Base-by-base conservation (phyloP, 2,113 vertebrate species). In the Nipponia nippon region DNA sequence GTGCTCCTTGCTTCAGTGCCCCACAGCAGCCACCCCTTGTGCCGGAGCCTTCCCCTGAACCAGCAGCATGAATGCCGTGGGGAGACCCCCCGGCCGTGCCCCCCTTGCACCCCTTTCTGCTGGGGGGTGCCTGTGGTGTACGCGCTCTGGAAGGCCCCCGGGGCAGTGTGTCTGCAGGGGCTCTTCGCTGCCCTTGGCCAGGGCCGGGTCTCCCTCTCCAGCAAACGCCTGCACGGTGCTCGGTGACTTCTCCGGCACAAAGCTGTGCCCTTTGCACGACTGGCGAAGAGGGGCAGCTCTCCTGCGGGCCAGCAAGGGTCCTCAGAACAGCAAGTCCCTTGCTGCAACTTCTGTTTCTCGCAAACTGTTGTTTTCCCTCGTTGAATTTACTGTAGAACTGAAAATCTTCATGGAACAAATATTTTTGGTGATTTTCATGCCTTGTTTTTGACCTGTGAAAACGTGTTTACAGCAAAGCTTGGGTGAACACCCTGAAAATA, bases 381-480 rank as follows among this genome's bases (percentile, higher is more conserved):
- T 30, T 46, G 10, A 14, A 2, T 89, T 91, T 62, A 11, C 36
- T 46, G 53, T 18, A 15, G 49, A 85, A 36, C 11, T 53, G 56
- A 34, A 85, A 90, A 65, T 46, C 15, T 50, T 69, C 10, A 14
- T 6, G 8, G n/a, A 61, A 29, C 46, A 79, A 85, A 78, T 61
- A 32, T 85, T 84, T 94, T 40, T 61, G 30, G 36, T 86, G 66
- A 23, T 71, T 91, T 85, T 66, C 66, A 40, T 70, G 82, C 42
- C 90, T 83, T 93, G 82, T 66, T 90, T 93, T 85, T 87, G 84
- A 90, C 87, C 67, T 42, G 32, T 80, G 79, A 86, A 83, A 95
- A 77, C 1, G 2, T 82, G 22, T 95, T 95, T 88, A 42, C 36
- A 70, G 70, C 81, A 77, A 72, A 76, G 62, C 80, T 40, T 44